Base-by-base conservation (phyloP, 1,140 invertebrate genomes). In the Ylistrum balloti region DNA sequence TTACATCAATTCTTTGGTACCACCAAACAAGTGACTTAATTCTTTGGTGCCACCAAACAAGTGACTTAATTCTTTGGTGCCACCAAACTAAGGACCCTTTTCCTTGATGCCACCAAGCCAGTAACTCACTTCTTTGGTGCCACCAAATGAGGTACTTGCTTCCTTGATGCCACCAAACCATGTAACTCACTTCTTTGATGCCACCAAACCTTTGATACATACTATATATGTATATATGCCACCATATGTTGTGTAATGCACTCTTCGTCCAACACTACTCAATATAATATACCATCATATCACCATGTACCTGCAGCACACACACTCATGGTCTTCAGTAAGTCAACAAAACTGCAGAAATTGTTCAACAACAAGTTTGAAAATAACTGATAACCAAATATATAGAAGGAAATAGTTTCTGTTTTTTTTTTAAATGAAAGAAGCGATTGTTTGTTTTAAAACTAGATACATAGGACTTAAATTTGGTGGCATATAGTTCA, bases 171-270 rank as follows among this genome's bases (percentile, higher is more conserved):
- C 56, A 74, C 56, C 22, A 74, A 74, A 74, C 22, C 56, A n/a
- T 28, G 20, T 74, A n/a, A 74, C 22, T 74, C 56, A n/a, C n/a
- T 74, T 7, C 5, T 2, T 74, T 74, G n/a, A 17, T 1, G 56
- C 56, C 56, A 1, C 56, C 56, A 74, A 74, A 74, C 22, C 11
- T 74, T 22, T 74, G 22, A 74, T 11, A 28, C 56, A 74, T n/a
- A 5, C 3, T 74, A 48, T 48, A 48, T 48, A 74, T 28, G 56
- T 74, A 74, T 74, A 56, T 56, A 74, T 28, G 1, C 56, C 13
- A 28, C 56, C 56, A 74, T 28, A 5, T 74, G 56, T 74, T 74
- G 56, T 74, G 56, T 74, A 74, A 28, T 74, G 56, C 56, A 74
- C 56, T 74, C 7, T 56, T 7, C 13, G 56, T 74, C 5, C 35